phyloP scores from a whole-genome alignment of 2,113 vertebrate species.

The Oncorhynchus clarkii region DNA sequence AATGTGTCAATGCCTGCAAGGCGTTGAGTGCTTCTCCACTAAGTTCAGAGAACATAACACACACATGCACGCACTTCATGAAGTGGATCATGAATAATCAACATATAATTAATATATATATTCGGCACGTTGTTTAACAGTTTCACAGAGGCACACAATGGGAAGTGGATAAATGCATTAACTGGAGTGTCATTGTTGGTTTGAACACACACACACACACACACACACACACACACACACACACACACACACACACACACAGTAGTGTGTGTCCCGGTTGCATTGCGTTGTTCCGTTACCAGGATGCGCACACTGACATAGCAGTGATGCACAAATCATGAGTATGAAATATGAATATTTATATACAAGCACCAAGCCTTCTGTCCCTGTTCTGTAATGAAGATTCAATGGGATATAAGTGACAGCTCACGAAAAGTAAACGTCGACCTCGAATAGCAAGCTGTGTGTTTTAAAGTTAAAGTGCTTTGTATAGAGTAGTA shows the following conservation, averaged over 20 bases:
- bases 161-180: conserved; percentile 37
- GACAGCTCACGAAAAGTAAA: too few relatives aligned
- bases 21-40: conserved; percentile 30
- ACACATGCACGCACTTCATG: conserved; percentile 31
- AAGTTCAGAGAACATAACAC: too few relatives aligned
- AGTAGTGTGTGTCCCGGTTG: conserved; percentile 9
- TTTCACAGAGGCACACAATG: conserved; percentile 46
- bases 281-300: conserved; percentile 27
- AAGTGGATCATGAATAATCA: conserved; percentile 58
- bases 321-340: conserved; percentile 53
- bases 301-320: conserved; percentile 27
- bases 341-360: conserved; percentile 53
- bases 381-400: conserved; percentile 44
- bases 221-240: too few relatives aligned
- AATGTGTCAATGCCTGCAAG: conserved; percentile 26
- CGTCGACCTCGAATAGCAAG: neutral
- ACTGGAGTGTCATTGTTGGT: conserved; percentile 3
- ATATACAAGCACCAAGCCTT: conserved; percentile 31
- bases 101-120: conserved; percentile 49
- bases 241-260: too few relatives aligned
- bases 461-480: neutral
- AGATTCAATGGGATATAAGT: conserved; percentile 14
- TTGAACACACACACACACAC: neutral
- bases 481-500: neutral
- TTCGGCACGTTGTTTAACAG: conserved; percentile 51